Evolutionary conservation across 1,140 invertebrate genomes (phyloP).

Genomic region (Manduca sexta): DNA sequence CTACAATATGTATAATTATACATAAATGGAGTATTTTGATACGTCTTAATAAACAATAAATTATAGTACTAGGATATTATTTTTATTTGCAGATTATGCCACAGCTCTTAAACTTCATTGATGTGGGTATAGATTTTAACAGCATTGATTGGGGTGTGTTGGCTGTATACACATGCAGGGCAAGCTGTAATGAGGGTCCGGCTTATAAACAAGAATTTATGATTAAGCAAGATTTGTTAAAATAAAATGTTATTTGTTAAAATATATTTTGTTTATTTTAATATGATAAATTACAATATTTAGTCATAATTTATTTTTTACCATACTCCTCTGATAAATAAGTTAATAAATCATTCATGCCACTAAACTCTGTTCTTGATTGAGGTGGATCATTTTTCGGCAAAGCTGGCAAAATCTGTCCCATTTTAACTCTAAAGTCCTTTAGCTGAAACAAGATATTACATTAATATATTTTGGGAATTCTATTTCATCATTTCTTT

Average conservation of each 20-base stretch:
- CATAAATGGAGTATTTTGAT: too few relatives aligned
- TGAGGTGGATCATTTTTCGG: conserved; percentile 86
- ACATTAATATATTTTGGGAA: too few relatives aligned
- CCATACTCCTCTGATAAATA: conserved; percentile 79
- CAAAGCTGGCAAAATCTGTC: conserved; percentile 80
- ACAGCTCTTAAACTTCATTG: conserved; percentile 85
- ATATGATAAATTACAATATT: too few relatives aligned
- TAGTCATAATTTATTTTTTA: conserved; percentile 35
- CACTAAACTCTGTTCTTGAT: conserved; percentile 90
- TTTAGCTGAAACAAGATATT: conserved; percentile 72
- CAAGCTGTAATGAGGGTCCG: conserved; percentile 79
- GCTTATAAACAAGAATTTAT: conserved; percentile 85
- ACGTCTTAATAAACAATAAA: too few relatives aligned
- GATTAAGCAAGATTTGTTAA: conserved; percentile 89
- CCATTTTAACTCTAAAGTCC: conserved; percentile 83
- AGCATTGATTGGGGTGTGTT: conserved; percentile 93
- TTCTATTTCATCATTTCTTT: too few relatives aligned
- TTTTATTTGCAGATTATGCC: conserved; percentile 85
- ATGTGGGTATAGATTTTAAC: conserved; percentile 79
- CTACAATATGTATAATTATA: too few relatives aligned
- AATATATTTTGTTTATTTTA: too few relatives aligned
- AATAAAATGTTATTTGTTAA: conserved; percentile 31
- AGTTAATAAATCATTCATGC: conserved; percentile 85
- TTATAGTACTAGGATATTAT: neutral
- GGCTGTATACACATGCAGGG: conserved; percentile 88